These are phyloP conservation scores for Lasioglossum marginatum DNA, from an alignment of 2,888 invertebrate genomes.

Conservation along the genomic window DNA sequence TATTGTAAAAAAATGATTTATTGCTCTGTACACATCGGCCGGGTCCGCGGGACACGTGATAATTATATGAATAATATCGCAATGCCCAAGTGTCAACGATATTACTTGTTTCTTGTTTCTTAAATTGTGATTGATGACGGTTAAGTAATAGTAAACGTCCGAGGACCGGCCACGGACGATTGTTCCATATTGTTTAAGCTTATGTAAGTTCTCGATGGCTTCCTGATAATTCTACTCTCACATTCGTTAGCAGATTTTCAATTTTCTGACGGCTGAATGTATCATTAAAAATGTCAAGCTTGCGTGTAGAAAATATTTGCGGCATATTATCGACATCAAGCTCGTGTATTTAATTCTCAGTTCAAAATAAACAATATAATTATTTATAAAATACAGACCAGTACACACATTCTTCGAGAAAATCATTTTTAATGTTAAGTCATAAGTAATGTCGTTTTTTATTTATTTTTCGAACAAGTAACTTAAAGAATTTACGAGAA, in stretches of 20 bases:
- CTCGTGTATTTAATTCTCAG: not conserved
- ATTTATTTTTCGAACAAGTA: not conserved
- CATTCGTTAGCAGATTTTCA: not conserved
- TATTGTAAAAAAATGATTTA: constrained; percentile 50
- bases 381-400: not conserved
- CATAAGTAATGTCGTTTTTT: not conserved
- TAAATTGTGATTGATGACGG: constrained; percentile 49
- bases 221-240: not conserved
- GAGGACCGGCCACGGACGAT: constrained; percentile 14
- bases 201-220: not conserved
- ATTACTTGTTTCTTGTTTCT: constrained; percentile 42
- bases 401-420: not conserved
- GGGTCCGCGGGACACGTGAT: constrained; percentile 33
- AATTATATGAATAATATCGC: constrained; percentile 44
- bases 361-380: not conserved
- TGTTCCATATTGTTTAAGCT: not conserved
- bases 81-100: constrained; percentile 40
- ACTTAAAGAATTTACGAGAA: too few relatives aligned
- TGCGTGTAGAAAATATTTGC: not conserved
- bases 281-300: not conserved
- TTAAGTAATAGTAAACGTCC: constrained; percentile 35
- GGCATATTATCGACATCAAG: not conserved
- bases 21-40: constrained; percentile 42
- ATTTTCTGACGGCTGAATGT: not conserved
- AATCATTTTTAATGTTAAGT: too few relatives aligned